Percentiles rank a stretch among this genome's conserved stretches.
phyloP scores from a whole-genome alignment of 2,113 vertebrate species.

The Boulengeromyrus knoepffleri region DNA sequence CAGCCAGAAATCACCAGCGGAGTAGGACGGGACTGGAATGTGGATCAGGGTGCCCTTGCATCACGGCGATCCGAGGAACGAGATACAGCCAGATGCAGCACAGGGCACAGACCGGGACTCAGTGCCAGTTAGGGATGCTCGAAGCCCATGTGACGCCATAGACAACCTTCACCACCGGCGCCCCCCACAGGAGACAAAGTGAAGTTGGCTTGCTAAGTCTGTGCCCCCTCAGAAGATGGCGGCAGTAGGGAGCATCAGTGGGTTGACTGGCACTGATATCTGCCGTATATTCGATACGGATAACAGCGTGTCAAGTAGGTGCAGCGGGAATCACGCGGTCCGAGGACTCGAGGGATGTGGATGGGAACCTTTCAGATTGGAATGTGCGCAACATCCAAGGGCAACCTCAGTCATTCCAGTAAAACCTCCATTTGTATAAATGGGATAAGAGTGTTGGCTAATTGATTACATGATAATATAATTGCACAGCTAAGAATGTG shows the following conservation, averaged over 20 bases:
- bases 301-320: not conserved
- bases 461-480: not conserved
- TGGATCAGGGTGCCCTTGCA: constrained; percentile 36
- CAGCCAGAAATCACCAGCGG: constrained; percentile 46
- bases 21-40: constrained; percentile 56
- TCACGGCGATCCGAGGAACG: not conserved
- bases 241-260: not conserved
- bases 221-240: not conserved
- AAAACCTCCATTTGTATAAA: not conserved
- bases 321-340: not conserved
- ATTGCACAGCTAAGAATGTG: not conserved
- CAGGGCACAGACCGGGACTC: constrained; percentile 49
- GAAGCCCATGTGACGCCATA: not conserved
- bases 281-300: not conserved
- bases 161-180: not conserved
- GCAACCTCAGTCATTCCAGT: not conserved
- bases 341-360: not conserved
- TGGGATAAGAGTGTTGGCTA: constrained; percentile 2
- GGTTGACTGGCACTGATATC: not conserved
- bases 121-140: constrained; percentile 37
- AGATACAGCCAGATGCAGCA: not conserved
- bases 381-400: not conserved
- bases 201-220: not conserved
- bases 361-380: not conserved
- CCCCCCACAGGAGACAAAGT: not conserved